A percentile compares a stretch with the other conserved stretches of the same genome.
Evolutionary conservation across 2,113 vertebrate genomes (phyloP).

Genomic region (Hipposideros armiger): DNA sequence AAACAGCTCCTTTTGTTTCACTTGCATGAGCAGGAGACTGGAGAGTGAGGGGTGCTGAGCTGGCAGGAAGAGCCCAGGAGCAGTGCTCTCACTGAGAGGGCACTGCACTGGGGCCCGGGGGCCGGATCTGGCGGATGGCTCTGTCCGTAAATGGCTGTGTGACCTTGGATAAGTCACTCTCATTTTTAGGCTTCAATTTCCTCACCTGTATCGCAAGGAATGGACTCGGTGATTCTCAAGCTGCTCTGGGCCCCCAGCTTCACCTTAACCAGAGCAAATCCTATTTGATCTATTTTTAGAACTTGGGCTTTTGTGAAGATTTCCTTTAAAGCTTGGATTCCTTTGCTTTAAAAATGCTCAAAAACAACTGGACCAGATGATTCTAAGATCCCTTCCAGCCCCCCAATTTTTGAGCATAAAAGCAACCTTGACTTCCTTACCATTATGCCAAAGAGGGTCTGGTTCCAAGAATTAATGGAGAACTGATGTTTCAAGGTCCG

Average conservation of each 20-base stretch:
- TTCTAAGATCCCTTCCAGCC: not conserved
- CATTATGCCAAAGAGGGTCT: not conserved
- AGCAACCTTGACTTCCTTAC: constrained; percentile 18
- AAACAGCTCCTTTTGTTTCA: not conserved
- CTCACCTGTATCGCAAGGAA: not conserved
- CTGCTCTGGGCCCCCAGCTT: not conserved
- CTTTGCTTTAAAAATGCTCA: constrained; percentile 38
- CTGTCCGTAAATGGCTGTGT: not conserved
- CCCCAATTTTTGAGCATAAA: constrained; percentile 11
- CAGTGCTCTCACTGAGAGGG: not conserved
- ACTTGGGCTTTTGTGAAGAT: not conserved
- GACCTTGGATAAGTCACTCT: not conserved
- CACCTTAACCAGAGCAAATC: not conserved
- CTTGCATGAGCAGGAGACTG: not conserved
- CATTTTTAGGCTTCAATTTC: not conserved
- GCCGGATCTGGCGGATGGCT: not conserved
- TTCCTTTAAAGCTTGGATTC: not conserved
- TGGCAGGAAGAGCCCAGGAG: not conserved
- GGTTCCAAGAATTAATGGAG: constrained; percentile 59
- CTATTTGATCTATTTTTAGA: constrained; percentile 35
- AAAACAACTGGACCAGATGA: not conserved
- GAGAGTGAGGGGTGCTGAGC: not conserved
- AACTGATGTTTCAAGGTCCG: not conserved
- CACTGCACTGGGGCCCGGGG: no score
- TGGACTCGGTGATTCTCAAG: not conserved